A percentile compares a stretch with the other conserved stretches of the same genome.
Conservation (phyloP, 1,140 invertebrate genomes). For the Drosophila ercepeae region DNA sequence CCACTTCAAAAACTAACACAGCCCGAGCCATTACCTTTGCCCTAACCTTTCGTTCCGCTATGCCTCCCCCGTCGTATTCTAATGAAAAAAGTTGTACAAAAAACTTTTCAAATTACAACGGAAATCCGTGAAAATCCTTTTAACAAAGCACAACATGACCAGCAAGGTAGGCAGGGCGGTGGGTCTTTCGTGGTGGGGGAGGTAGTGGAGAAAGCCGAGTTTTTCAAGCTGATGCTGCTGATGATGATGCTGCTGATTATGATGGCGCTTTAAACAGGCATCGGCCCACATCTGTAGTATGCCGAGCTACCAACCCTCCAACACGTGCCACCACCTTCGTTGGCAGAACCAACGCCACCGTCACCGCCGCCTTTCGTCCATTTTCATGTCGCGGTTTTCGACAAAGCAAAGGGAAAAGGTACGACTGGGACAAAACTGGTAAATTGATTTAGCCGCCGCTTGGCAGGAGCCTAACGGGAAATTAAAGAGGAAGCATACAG, state of each 20-base stretch:
- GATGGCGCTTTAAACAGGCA: conserved; percentile 70
- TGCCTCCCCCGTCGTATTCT: conserved; percentile 41
- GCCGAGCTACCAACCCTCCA: neutral
- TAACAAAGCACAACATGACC: conserved; percentile 76
- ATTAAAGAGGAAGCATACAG: conserved; percentile 3
- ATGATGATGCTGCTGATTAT: conserved; percentile 72
- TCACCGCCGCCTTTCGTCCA: conserved; percentile 33
- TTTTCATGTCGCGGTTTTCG: conserved; percentile 45
- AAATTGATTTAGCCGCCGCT: conserved; percentile 56
- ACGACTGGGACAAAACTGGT: conserved; percentile 27
- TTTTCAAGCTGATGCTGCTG: conserved; percentile 3
- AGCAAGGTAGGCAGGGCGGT: neutral
- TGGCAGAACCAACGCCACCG: too few species aligned
- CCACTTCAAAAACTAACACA: conserved; percentile 67
- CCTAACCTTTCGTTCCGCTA: neutral
- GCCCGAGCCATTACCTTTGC: conserved; percentile 27
- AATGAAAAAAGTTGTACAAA: conserved; percentile 81
- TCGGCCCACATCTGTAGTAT: conserved; percentile 35
- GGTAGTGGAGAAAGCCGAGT: neutral
- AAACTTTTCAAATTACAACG: conserved; percentile 82
- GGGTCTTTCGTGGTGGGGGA: neutral
- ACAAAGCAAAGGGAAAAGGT: neutral
- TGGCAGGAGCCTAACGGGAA: conserved; percentile 6
- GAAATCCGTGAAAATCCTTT: conserved; percentile 82
- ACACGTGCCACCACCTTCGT: conserved; percentile 19